Evolutionary conservation across 2,888 invertebrate genomes (phyloP), one percentile per base, ranked within the genome.

Genomic region (Platycheirus rosarum): DNA sequence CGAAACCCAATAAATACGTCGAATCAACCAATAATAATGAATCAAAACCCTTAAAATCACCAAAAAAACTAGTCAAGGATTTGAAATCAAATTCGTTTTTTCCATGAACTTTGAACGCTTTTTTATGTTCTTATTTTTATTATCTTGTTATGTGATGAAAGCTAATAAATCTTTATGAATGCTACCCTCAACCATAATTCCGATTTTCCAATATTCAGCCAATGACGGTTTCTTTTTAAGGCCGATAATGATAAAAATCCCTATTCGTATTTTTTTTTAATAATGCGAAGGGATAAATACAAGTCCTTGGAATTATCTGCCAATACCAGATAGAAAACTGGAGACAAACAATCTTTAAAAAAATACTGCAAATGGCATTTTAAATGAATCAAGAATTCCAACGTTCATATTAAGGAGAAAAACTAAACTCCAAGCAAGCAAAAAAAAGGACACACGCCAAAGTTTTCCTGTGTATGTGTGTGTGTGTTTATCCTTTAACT

Each of bases 321-420:
- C 7, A 40, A 55, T 42, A 35, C 7, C 40, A 49, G 44, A 32
- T 7, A 46, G 4, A 35, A 18, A 42, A 5, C 32, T 5, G 9
- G 23, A 35, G 16, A 57, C 40, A 40, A 29, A 60, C 29, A 60
- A 44, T 29, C 44, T 60, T 29, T 26, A 13, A 37, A 11, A 29
- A 46, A 65, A 63, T 53, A 60, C 60, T 60, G 57, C 35, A 60
- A 65, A 80, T 70, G 69, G 51, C 65, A 57, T 75, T 80, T 75
- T 23, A 65, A 66, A 60, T 60, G 68, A 26, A 51, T 79, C 62
- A 74, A 63, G 18, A 68, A 35, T 63, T 63, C 26, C 26, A 18
- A 11, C 20, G 5, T 9, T 14, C 11, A 13, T 53, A 53, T 53
- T 40, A 40, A 20, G 14, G 14, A n/a, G 2, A 14, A 44, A 48